These are phyloP conservation scores for Anguilla megastoma DNA, from an alignment of 2,797 vertebrate genomes.

Conservation along the genomic window DNA sequence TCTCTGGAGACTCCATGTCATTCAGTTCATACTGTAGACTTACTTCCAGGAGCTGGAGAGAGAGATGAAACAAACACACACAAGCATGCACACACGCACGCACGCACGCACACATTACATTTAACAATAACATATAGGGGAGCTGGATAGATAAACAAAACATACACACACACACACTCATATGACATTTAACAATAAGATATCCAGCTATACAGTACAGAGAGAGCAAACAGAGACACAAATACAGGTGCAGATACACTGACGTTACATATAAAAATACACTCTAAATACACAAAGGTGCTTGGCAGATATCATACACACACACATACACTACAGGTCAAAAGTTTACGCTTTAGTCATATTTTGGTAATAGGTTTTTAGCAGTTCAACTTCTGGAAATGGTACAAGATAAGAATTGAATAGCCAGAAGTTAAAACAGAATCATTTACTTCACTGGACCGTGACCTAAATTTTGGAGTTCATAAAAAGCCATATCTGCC, in stretches of 20 bases:
- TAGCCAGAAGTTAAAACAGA: too few relatives aligned
- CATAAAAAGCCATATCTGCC: too few relatives aligned
- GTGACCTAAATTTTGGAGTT: too few relatives aligned
- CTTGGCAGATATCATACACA: not conserved
- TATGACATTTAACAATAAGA: too few relatives aligned
- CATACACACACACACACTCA: too few relatives aligned
- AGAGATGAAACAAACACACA: not conserved
- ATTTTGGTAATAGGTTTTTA: too few relatives aligned
- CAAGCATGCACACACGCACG: not conserved
- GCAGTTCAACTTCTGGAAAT: too few relatives aligned
- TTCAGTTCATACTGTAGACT: slow-evolving; percentile 87
- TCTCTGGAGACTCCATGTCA: slow-evolving; percentile 85
- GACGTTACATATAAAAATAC: not conserved
- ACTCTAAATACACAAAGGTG: not conserved
- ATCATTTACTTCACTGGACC: too few relatives aligned
- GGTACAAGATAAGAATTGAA: too few relatives aligned
- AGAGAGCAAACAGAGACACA: not conserved
- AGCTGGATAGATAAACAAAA: too few relatives aligned
- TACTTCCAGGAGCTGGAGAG: slow-evolving; percentile 87
- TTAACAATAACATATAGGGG: not conserved
- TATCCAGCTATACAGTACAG: not conserved
- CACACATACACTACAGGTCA: not conserved
- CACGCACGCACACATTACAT: not conserved
- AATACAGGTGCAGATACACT: not conserved
- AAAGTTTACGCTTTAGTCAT: too few relatives aligned